A percentile compares a stretch with the other conserved stretches of the same genome.
These are phyloP conservation scores for Microplitis mediator DNA, from an alignment of 1,140 invertebrate species.

Conservation along the genomic window DNA sequence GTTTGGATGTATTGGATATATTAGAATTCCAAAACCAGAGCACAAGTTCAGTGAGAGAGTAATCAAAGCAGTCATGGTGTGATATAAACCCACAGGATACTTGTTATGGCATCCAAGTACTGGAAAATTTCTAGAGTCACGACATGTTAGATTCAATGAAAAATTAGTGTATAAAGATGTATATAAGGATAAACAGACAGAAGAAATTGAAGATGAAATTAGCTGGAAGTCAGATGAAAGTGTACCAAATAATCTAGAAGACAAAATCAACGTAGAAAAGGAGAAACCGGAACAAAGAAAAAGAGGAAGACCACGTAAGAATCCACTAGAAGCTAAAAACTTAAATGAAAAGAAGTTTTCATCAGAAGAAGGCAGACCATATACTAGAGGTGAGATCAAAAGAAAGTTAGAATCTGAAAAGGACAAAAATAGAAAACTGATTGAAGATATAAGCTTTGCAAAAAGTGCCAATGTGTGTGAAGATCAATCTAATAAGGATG, in stretches of 20 bases:
- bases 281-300: too few relatives aligned
- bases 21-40: neutral
- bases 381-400: too few relatives aligned
- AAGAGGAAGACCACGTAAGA: neutral
- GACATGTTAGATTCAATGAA: conserved; percentile 17
- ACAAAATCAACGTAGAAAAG: neutral
- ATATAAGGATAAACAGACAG: neutral
- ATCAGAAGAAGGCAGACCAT: too few relatives aligned
- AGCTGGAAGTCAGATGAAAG: neutral
- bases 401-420: too few relatives aligned
- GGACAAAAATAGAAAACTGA: too few relatives aligned
- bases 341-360: too few relatives aligned
- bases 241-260: neutral
- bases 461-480: too few relatives aligned
- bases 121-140: conserved; percentile 14
- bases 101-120: neutral
- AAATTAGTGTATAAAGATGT: conserved; percentile 5
- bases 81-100: conserved; percentile 11
- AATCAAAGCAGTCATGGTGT: neutral
- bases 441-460: too few relatives aligned
- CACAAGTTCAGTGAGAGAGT: neutral
- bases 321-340: neutral
- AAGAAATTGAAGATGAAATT: neutral
- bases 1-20: too few relatives aligned
- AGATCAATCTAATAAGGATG: too few relatives aligned